A percentile compares a stretch with the other conserved stretches of the same genome.
Conservation (phyloP, 2,888 invertebrate genomes). For the Poecilobothrus nobilitatus region DNA sequence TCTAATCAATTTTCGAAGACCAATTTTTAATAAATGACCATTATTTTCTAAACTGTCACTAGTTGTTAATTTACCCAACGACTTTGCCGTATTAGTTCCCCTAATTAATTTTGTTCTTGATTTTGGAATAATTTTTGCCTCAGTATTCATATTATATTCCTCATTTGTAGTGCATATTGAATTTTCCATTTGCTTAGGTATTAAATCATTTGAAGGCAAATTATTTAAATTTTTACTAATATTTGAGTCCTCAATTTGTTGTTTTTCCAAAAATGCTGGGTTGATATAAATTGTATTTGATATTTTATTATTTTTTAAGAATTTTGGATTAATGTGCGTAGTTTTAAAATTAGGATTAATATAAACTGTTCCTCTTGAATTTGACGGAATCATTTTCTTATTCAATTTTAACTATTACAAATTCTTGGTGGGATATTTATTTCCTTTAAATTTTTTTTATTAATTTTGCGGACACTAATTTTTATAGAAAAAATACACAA, state of each 20-base stretch:
- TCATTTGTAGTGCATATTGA: slow-evolving; percentile 14
- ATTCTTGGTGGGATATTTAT: background rate
- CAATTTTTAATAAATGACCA: slow-evolving; percentile 34
- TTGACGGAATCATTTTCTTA: background rate
- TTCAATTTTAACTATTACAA: background rate
- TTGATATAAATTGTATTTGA: slow-evolving; percentile 44
- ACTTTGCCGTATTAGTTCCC: slow-evolving; percentile 12
- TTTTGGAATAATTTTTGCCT: slow-evolving; percentile 35
- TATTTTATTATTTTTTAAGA: slow-evolving; percentile 28
- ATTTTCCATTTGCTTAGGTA: slow-evolving; percentile 19
- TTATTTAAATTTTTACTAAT: slow-evolving; percentile 9
- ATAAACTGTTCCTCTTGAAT: slow-evolving; percentile 31
- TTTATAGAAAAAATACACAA: no score
- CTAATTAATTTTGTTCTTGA: slow-evolving; percentile 39
- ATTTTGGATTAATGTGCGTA: slow-evolving; percentile 42
- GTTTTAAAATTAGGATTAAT: slow-evolving; percentile 41
- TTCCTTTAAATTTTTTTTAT: no score
- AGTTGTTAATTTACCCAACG: background rate
- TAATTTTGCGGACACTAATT: no score
- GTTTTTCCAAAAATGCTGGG: slow-evolving; percentile 42
- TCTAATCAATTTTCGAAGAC: slow-evolving; percentile 35
- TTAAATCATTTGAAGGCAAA: slow-evolving; percentile 18
- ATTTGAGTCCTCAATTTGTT: slow-evolving; percentile 12
- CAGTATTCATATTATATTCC: background rate
- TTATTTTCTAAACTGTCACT: slow-evolving; percentile 8